Evolutionary conservation across 2,888 invertebrate species (phyloP).

Genomic region (Ectemnius continuus): DNA sequence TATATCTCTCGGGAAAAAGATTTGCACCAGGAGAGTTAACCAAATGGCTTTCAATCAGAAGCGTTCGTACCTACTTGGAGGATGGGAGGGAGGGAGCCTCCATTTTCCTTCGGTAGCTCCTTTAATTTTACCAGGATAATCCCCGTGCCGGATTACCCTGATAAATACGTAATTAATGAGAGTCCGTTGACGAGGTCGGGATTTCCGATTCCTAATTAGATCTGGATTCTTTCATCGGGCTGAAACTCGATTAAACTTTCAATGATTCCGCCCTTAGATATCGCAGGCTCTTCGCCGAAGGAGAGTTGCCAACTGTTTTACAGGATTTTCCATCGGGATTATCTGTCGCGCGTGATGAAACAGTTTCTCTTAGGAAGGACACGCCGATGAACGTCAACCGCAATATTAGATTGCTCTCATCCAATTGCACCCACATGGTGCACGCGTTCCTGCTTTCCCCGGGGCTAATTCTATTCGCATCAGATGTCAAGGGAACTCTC

Average conservation of each 20-base stretch:
- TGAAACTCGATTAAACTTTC: too few species aligned
- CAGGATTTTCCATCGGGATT: too few species aligned
- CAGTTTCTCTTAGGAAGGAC: not conserved
- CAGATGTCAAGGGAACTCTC: slow-evolving; percentile 11
- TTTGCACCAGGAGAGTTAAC: not conserved
- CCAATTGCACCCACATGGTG: slow-evolving; percentile 9
- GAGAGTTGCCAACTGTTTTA: too few species aligned
- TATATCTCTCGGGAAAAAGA: not conserved
- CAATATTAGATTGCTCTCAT: slow-evolving; percentile 14
- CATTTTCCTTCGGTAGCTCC: not conserved
- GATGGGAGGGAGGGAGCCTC: not conserved
- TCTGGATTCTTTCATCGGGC: not conserved
- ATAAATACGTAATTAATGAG: slow-evolving; percentile 5
- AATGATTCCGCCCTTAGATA: too few species aligned
- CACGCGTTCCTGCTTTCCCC: slow-evolving; percentile 3
- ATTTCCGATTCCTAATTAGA: not conserved
- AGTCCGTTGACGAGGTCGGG: not conserved
- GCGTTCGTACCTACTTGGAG: not conserved
- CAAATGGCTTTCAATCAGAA: not conserved
- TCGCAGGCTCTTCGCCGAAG: too few species aligned
- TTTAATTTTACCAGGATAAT: not conserved
- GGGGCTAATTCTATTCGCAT: slow-evolving; percentile 7
- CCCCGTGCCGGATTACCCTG: not conserved
- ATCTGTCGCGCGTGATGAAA: too few species aligned
- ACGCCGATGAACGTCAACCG: slow-evolving; percentile 8